A percentile compares a stretch with the other conserved stretches of the same genome.
phyloP scores from a whole-genome alignment of 2,797 vertebrate genomes.

The Smutsia gigantea region DNA sequence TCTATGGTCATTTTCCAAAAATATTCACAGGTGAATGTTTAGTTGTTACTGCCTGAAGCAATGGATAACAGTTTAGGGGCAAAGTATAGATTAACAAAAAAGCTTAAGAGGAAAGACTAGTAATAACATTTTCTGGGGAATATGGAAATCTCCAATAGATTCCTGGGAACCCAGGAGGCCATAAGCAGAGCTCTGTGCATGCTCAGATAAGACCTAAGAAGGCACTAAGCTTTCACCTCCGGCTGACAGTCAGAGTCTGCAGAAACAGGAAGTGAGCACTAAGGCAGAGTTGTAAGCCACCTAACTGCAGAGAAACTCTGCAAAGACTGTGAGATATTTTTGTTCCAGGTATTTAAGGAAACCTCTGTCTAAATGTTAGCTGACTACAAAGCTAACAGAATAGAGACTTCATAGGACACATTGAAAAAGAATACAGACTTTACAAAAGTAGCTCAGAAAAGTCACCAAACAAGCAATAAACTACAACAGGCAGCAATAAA shows the following conservation, averaged over 20 bases:
- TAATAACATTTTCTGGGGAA: background rate
- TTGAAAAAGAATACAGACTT: background rate
- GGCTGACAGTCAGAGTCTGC: too few species aligned
- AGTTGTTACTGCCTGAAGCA: background rate
- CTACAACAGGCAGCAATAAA: background rate
- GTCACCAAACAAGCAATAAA: background rate
- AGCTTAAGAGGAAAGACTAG: background rate
- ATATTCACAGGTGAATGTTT: background rate
- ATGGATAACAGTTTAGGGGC: too few species aligned
- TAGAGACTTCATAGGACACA: background rate
- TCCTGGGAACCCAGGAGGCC: background rate
- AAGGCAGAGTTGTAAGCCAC: too few species aligned
- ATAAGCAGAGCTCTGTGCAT: background rate
- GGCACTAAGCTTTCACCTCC: too few species aligned
- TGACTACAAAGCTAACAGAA: too few species aligned
- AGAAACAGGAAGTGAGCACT: too few species aligned
- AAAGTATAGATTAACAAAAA: too few species aligned
- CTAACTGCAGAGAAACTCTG: too few species aligned
- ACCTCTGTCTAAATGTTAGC: too few species aligned
- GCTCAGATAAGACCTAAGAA: background rate
- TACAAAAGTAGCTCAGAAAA: background rate
- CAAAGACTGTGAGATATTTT: too few species aligned
- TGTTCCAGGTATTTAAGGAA: too few species aligned
- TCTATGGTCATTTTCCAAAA: background rate
- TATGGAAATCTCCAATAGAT: background rate